Evolutionary conservation across 2,113 vertebrate species (phyloP).

Genomic region (Chionis minor): DNA sequence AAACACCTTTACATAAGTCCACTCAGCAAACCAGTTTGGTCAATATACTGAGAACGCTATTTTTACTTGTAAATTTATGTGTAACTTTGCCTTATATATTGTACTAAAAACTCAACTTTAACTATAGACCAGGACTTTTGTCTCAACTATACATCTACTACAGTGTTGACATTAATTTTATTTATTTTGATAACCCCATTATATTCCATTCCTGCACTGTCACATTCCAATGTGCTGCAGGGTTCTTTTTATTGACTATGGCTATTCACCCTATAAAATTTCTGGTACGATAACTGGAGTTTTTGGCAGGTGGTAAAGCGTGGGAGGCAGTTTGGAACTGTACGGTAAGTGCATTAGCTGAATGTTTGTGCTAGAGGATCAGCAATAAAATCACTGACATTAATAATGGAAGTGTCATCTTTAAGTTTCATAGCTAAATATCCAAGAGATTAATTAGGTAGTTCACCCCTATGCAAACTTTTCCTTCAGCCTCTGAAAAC

Average conservation of each 20-base stretch:
- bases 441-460: not conserved
- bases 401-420: conserved; percentile 1
- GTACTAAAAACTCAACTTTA: not conserved
- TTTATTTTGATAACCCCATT: not conserved
- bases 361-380: conserved; percentile 10
- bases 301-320: conserved; percentile 6
- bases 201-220: not conserved
- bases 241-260: not conserved
- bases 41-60: not conserved
- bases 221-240: not conserved
- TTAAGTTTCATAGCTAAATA: conserved; percentile 21
- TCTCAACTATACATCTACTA: not conserved
- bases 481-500: not conserved
- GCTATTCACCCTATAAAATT: not conserved
- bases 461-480: not conserved
- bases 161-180: not conserved
- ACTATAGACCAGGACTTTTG: not conserved
- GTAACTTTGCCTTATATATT: not conserved
- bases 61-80: not conserved
- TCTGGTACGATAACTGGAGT: not conserved
- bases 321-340: conserved; percentile 1
- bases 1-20: not conserved
- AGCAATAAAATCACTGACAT: not conserved
- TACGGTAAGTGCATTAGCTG: not conserved
- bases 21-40: not conserved